Conservation (phyloP, 2,888 invertebrate species). For the Creontiades dilutus region DNA sequence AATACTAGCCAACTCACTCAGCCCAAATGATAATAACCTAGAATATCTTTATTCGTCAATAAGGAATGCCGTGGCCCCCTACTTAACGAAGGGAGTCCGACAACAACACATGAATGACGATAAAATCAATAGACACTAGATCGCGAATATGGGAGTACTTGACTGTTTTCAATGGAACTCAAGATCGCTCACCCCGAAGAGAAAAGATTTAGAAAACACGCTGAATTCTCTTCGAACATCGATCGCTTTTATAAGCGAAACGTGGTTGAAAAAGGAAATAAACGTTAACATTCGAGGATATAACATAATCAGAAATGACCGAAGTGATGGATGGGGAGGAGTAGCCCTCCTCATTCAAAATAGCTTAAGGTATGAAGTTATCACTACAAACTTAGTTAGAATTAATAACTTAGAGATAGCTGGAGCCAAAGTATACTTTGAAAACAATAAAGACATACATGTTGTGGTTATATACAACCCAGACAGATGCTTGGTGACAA, state of each 20-base stretch:
- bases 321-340: background rate
- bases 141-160: too few species aligned
- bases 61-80: too few species aligned
- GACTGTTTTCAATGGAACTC: background rate
- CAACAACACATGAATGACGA: too few species aligned
- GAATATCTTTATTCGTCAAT: too few species aligned
- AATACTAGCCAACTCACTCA: background rate
- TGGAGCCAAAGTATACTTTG: too few species aligned
- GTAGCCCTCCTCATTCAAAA: background rate
- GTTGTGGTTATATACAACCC: background rate
- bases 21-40: too few species aligned
- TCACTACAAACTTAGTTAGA: background rate
- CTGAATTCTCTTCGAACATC: background rate
- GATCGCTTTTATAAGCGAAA: background rate
- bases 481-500: background rate
- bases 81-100: too few species aligned
- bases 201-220: background rate
- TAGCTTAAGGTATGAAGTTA: background rate
- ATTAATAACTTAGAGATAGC: too few species aligned
- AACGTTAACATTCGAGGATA: background rate
- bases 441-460: background rate
- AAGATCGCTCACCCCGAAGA: background rate
- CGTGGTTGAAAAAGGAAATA: background rate
- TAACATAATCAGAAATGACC: background rate
- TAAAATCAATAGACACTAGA: too few species aligned